Base-by-base conservation (phyloP, 2,797 vertebrate genomes). In the Phoeniculus purpureus region DNA sequence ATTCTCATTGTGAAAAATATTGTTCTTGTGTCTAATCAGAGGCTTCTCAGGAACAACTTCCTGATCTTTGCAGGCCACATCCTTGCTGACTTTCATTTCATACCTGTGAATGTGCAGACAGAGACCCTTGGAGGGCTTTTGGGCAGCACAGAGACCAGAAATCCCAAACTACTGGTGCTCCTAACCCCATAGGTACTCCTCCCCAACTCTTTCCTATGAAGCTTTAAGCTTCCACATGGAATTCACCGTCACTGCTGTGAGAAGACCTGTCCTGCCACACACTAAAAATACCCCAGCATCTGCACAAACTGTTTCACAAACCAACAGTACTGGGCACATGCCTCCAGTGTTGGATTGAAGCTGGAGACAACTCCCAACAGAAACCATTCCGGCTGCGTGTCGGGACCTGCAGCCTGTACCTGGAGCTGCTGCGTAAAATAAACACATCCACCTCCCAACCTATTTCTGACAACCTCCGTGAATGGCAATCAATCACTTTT, bases 351-450 rank as follows among this genome's bases (percentile, higher is more conserved):
- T 37, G 5, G 3, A 19, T 2, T 6, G 66, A 31, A 77, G 70
- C 81, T 75, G 73, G 64, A 93, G 87, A 51, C 80, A 56, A 81
- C 79, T 58, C 56, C 61, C 62, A 11, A 5, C 80, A 87, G 59
- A 76, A 93, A 71, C 56, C 73, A n/a, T 74, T 15, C 14, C 16
- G 79, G 67, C 81, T 76, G 82, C 94, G 0, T 85, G 93, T 84
- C 7, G 3, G 81, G 85, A 92, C 95, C 90, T 94, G 92, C 82
- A 85, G 6, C 62, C 73, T 15, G 0, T 81, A 54, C 85, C 66
- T 62, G 82, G 70, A 92, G 85, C 91, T 87, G 85, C 71, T 62
- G 62, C 27, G 70, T 56, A 45, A 93, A 95, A 92, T 72, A 92
- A 85, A 91, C 85, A 86, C 87, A 60, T 93, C 83, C 87, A 83